phyloP scores from a whole-genome alignment of 2,797 vertebrate genomes.

The Antrozous pallidus region DNA sequence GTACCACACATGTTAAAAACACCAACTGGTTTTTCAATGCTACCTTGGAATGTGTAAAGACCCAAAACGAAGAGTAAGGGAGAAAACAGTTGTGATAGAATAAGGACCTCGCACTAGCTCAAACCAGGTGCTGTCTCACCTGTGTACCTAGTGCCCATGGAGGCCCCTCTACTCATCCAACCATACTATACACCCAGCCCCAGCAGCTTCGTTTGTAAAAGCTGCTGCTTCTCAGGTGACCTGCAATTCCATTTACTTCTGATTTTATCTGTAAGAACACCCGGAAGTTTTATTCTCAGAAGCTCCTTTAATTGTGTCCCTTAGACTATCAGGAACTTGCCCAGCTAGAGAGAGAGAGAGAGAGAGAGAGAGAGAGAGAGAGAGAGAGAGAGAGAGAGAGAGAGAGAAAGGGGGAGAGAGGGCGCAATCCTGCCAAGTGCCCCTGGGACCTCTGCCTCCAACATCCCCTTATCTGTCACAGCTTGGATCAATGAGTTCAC shows the following conservation, averaged over 20 bases:
- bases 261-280: background rate
- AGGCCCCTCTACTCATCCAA: no score
- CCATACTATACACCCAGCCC: background rate
- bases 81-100: background rate
- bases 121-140: background rate
- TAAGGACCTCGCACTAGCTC: no score
- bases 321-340: background rate
- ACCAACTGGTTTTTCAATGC: background rate
- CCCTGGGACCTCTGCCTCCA: background rate
- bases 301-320: background rate
- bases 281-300: background rate
- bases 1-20: background rate
- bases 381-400: background rate
- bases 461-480: background rate
- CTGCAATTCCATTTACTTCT: background rate
- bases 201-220: background rate
- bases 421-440: background rate
- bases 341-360: background rate
- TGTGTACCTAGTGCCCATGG: fast-evolving
- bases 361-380: background rate
- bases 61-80: background rate
- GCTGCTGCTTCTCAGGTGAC: background rate
- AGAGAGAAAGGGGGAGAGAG: background rate
- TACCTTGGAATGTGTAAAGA: background rate
- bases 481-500: background rate